Evolutionary conservation across 2,888 invertebrate genomes (phyloP).

Genomic region (Diarsia dahlii): DNA sequence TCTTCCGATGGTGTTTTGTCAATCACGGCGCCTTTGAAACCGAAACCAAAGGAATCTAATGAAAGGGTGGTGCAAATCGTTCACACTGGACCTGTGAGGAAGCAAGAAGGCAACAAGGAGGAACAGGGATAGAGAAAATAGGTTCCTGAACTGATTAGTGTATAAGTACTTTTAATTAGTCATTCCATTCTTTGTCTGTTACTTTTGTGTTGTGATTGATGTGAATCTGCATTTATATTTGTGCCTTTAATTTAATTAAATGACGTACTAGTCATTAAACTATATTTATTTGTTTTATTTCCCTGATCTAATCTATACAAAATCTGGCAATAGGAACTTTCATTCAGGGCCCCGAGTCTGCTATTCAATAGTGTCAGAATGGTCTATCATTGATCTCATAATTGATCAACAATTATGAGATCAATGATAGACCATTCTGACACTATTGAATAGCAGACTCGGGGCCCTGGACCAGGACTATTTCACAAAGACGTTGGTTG

Average conservation of each 20-base stretch:
- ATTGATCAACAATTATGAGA: too few species aligned
- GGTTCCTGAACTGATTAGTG: neutral
- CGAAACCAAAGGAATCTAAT: constrained; percentile 78
- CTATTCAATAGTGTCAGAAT: too few species aligned
- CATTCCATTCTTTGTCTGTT: constrained; percentile 26
- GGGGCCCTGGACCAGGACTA: too few species aligned
- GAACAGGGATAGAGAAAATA: constrained; percentile 39
- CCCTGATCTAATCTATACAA: neutral
- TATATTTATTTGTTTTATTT: constrained; percentile 32
- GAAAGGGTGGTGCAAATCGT: constrained; percentile 93
- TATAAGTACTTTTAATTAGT: neutral
- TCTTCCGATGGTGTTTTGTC: constrained; percentile 95
- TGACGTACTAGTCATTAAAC: constrained; percentile 49
- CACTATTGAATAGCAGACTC: too few species aligned
- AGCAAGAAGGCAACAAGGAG: constrained; percentile 65
- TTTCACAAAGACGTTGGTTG: neutral
- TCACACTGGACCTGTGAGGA: constrained; percentile 92
- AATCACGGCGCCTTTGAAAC: constrained; percentile 92
- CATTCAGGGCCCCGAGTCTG: too few species aligned
- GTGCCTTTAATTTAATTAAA: constrained; percentile 37
- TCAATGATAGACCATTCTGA: too few species aligned
- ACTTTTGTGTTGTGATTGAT: constrained; percentile 28
- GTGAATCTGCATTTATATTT: constrained; percentile 18
- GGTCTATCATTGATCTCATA: too few species aligned
- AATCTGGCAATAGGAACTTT: neutral